These are phyloP conservation scores for Acanthaster planci DNA, from an alignment of 35 echinoderm and acorn worm species.

Conservation along the genomic window DNA sequence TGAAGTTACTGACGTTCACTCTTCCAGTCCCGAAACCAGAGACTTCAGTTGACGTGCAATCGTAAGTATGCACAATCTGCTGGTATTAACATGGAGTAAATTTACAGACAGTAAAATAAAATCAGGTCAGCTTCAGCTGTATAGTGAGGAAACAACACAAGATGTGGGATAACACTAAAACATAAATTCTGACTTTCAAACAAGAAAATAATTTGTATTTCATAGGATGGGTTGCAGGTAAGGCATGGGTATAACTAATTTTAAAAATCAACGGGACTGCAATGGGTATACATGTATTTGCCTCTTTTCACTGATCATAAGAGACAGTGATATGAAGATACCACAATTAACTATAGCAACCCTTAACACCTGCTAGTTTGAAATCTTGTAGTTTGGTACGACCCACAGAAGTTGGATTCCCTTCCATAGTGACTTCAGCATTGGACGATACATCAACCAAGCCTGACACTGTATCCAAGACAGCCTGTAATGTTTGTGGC, in stretches of 20 bases:
- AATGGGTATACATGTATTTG: too few species aligned
- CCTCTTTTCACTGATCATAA: background rate
- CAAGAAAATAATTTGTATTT: too few species aligned
- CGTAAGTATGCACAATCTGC: background rate
- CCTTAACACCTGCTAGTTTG: slow-evolving; percentile 82
- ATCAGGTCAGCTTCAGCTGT: too few species aligned
- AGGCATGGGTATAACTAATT: too few species aligned
- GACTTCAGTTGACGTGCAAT: too few species aligned
- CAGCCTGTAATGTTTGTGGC: slow-evolving; percentile 51
- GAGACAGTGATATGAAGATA: background rate
- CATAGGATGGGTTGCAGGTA: too few species aligned
- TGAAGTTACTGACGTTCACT: background rate
- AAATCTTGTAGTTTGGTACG: slow-evolving; percentile 57
- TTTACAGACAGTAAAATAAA: too few species aligned
- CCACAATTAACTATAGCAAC: background rate
- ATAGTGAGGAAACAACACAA: too few species aligned
- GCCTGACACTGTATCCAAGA: slow-evolving; percentile 60
- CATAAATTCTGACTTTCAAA: too few species aligned
- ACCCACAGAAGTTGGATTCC: slow-evolving; percentile 81
- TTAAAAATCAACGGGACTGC: too few species aligned
- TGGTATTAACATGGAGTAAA: background rate
- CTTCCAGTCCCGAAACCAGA: too few species aligned
- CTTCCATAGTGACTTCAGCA: slow-evolving; percentile 82
- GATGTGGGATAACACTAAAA: too few species aligned
- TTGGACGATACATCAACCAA: slow-evolving; percentile 21